Percentiles rank a stretch among this genome's conserved stretches.
phyloP scores from a whole-genome alignment of 2,888 invertebrate species.

The Trimorus sp. region DNA sequence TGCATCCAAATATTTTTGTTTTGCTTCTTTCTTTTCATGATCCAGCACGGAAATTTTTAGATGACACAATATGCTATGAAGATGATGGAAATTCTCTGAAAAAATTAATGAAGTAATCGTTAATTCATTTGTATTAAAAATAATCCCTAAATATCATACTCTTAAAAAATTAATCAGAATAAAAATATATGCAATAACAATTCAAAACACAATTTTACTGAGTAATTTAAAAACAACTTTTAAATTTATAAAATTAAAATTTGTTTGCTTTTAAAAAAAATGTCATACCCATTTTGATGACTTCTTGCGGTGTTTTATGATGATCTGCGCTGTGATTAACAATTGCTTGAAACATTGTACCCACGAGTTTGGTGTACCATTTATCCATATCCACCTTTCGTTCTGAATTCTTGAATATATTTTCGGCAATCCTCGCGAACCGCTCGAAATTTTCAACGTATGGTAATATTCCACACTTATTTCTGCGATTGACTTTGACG shows the following conservation, averaged over 20 bases:
- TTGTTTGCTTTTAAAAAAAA: too few relatives aligned
- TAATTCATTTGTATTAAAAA: too few relatives aligned
- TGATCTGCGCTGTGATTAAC: slow-evolving; percentile 90
- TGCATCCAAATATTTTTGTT: slow-evolving; percentile 94
- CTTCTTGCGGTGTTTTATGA: slow-evolving; percentile 95
- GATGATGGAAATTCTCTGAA: slow-evolving; percentile 96
- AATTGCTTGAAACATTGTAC: slow-evolving; percentile 92
- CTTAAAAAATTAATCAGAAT: too few relatives aligned
- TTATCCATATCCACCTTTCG: slow-evolving; percentile 95
- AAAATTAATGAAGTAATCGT: too few relatives aligned
- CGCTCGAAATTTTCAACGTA: slow-evolving; percentile 95
- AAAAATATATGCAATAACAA: too few relatives aligned
- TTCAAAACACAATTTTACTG: too few relatives aligned
- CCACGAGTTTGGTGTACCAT: slow-evolving; percentile 92
- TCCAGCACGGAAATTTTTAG: slow-evolving; percentile 95
- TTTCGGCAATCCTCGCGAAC: slow-evolving; percentile 93
- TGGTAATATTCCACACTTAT: slow-evolving; percentile 94
- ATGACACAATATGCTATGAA: slow-evolving; percentile 92
- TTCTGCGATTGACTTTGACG: slow-evolving; percentile 87
- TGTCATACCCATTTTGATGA: slow-evolving; percentile 92
- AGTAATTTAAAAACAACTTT: too few relatives aligned
- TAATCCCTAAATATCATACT: too few relatives aligned
- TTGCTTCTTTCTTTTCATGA: slow-evolving; percentile 93
- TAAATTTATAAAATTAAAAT: too few relatives aligned
- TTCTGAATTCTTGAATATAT: slow-evolving; percentile 92